Percentiles rank a stretch among this genome's conserved stretches.
phyloP scores from a whole-genome alignment of 2,888 invertebrate genomes.

The Trilocha varians region DNA sequence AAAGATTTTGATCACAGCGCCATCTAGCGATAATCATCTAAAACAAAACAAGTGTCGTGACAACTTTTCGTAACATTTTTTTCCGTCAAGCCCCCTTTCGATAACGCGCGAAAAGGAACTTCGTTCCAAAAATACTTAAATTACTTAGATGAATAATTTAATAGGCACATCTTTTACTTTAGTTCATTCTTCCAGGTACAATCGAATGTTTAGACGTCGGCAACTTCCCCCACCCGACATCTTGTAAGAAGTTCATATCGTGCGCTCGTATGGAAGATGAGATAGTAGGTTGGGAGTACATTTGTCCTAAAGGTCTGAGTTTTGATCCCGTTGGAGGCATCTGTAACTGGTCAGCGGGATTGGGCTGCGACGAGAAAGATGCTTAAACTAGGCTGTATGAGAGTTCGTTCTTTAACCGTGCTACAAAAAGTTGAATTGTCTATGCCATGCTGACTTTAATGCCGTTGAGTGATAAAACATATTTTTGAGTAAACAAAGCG shows the following conservation, averaged over 20 bases:
- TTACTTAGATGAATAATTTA: too few species aligned
- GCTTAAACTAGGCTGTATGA: conserved; percentile 8
- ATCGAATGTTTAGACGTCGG: conserved; percentile 92
- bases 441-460: too few species aligned
- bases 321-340: conserved; percentile 93
- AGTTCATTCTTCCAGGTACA: conserved; percentile 61
- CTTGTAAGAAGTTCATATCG: conserved; percentile 92
- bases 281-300: conserved; percentile 89
- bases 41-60: too few species aligned
- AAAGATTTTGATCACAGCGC: too few species aligned
- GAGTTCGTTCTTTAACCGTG: background rate
- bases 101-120: too few species aligned
- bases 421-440: background rate
- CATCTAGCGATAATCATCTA: too few species aligned
- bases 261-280: conserved; percentile 86
- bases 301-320: conserved; percentile 87
- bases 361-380: conserved; percentile 80
- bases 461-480: too few species aligned
- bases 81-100: too few species aligned
- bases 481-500: too few species aligned
- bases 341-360: conserved; percentile 90
- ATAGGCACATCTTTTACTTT: too few species aligned
- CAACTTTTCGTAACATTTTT: too few species aligned
- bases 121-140: too few species aligned
- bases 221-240: conserved; percentile 91